Percentiles rank a stretch among this genome's conserved stretches.
Conservation (phyloP, 2,797 vertebrate species). For the Galago senegalensis region DNA sequence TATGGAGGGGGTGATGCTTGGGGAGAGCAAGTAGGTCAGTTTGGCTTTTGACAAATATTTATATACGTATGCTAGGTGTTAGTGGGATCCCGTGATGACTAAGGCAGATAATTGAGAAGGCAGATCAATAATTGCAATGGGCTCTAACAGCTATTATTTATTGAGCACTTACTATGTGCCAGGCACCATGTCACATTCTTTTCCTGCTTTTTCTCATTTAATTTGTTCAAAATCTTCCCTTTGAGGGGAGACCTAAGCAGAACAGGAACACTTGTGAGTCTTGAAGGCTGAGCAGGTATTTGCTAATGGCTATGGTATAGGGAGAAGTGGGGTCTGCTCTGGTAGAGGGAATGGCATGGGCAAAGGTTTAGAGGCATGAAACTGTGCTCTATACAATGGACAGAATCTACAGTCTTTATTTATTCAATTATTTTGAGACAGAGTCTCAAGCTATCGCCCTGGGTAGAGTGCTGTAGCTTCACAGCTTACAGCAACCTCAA, state of each 20-base stretch:
- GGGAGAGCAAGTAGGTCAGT: background rate
- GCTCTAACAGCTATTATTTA: background rate
- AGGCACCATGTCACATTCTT: fast-evolving
- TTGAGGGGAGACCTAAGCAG: background rate
- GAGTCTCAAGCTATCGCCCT: too few species aligned
- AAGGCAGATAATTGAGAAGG: background rate
- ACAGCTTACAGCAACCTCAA: too few species aligned
- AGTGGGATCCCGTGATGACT: background rate
- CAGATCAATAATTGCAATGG: background rate
- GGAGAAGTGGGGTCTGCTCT: background rate
- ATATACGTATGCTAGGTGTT: background rate
- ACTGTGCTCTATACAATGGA: background rate
- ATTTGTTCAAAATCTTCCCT: background rate
- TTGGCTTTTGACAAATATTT: background rate
- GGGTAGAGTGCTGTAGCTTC: too few species aligned
- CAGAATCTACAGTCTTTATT: too few species aligned
- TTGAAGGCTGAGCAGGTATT: background rate
- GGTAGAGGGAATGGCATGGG: background rate
- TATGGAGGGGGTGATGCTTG: fast-evolving
- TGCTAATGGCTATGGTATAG: background rate
- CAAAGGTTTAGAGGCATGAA: background rate
- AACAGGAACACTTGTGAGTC: background rate
- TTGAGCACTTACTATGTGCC: background rate
- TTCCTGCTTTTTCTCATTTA: background rate
- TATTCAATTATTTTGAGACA: too few species aligned